Base-by-base conservation (phyloP, 2,113 vertebrate species). In the Lepus europaeus region DNA sequence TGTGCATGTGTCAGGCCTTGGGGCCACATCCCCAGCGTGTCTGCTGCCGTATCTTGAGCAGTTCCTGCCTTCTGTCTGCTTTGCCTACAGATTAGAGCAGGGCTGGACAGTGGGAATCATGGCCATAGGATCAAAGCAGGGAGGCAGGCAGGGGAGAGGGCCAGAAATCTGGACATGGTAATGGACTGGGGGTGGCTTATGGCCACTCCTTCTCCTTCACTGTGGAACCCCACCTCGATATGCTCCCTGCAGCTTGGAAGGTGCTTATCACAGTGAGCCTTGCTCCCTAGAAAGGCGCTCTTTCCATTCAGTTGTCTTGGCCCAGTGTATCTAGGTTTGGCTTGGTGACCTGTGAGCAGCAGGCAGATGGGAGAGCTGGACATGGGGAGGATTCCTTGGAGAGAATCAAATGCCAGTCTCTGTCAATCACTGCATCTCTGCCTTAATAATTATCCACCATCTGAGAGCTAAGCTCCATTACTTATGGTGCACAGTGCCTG, bases 1-100 rank as follows among this genome's bases (percentile, higher is more conserved):
- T 0, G 29, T 6, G 0, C 25, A 20, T 4, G 25, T 23, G 20
- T n/a, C 64, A 25, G 91, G 70, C 31, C 63, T 45, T 10, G 0
- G 53, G 10, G 70, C 69, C 29, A 0, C 70, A 22, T 78, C 14
- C 33, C 33, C 7, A 0, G 25, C 25, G 33, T 3, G 0, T 84
- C 59, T 17, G 31, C n/a, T 36, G 64, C 80, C 22, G 8, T 9
- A 3, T 6, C 45, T 33, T 64, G 33, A n/a, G 14, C 23, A 29
- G n/a, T 3, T 4, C 36, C 78, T 8, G 33, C n/a, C 76, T n/a
- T 53, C 27, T 12, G 22, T 19, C 64, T 27, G 76, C 85, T 78
- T 61, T 39, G 25, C 78, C 16, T 82, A 59, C 77, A 25, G 27
- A 3, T 2, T 10, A 31, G 45, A 45, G 11, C 23, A 31, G 68